Conservation (phyloP, 2,113 vertebrate species). For the Amphiprion percula region DNA sequence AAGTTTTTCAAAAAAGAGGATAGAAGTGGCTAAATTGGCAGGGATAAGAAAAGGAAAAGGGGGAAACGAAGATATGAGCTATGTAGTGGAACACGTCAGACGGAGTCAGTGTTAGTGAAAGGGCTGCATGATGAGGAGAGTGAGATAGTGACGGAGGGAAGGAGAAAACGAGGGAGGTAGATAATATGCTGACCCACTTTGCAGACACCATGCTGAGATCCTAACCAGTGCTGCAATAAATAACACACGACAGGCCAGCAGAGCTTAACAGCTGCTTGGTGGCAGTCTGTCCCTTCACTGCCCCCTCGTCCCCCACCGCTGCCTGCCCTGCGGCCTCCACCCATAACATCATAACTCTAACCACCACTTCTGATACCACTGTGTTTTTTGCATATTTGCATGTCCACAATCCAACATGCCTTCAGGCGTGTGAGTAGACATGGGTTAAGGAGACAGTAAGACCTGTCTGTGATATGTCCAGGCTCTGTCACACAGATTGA, state of each 20-base stretch:
- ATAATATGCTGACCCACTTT: conserved; percentile 85
- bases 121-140: conserved; percentile 49
- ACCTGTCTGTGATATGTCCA: conserved; percentile 7
- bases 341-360: conserved; percentile 43
- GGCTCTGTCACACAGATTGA: conserved; percentile 18
- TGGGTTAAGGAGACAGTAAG: conserved; percentile 9
- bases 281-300: conserved; percentile 58
- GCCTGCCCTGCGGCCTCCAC: conserved; percentile 44
- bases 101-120: conserved; percentile 47
- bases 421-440: not conserved
- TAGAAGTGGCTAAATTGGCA: conserved; percentile 30
- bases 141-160: conserved; percentile 49
- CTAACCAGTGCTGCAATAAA: conserved; percentile 83
- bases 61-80: conserved; percentile 29
- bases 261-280: conserved; percentile 80
- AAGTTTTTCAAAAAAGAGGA: conserved; percentile 27
- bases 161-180: conserved; percentile 63
- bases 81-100: conserved; percentile 47
- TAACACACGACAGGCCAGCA: conserved; percentile 78
- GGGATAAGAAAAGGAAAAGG: conserved; percentile 5
- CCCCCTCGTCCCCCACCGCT: conserved; percentile 29
- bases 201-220: conserved; percentile 78
- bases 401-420: conserved; percentile 46
- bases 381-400: conserved; percentile 30
- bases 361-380: conserved; percentile 35